These are phyloP conservation scores for Nasalis larvatus DNA, from an alignment of 2,113 vertebrate genomes.

Conservation along the genomic window DNA sequence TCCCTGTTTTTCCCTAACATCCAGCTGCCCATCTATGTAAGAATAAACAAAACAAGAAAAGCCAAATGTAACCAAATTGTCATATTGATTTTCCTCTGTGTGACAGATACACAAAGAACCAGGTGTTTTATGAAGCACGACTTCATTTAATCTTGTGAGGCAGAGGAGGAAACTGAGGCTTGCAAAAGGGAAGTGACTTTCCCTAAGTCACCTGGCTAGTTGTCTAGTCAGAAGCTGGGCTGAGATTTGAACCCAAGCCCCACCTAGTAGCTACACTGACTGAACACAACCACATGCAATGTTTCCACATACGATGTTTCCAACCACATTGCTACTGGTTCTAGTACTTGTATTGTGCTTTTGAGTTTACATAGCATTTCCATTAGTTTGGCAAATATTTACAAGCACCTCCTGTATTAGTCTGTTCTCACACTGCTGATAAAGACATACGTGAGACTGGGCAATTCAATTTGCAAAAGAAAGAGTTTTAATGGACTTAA, in stretches of 20 bases:
- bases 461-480: too few relatives aligned
- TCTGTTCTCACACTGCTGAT: too few relatives aligned
- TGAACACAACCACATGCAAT: rapidly evolving
- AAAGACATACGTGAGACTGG: too few relatives aligned
- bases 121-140: neutral
- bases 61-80: neutral
- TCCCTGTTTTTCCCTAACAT: neutral
- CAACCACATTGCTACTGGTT: too few relatives aligned
- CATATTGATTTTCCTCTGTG: neutral
- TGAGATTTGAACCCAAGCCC: neutral
- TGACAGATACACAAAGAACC: neutral
- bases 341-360: neutral
- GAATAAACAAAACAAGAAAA: neutral
- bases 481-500: too few relatives aligned
- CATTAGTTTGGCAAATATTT: neutral
- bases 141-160: neutral
- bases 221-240: neutral
- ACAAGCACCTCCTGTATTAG: neutral
- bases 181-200: neutral
- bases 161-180: neutral
- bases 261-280: neutral
- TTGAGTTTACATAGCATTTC: neutral
- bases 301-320: neutral
- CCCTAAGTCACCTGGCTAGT: neutral
- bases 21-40: too few relatives aligned